These are phyloP conservation scores for Tychaedon coryphoeus DNA, from an alignment of 2,113 vertebrate species.

Conservation along the genomic window DNA sequence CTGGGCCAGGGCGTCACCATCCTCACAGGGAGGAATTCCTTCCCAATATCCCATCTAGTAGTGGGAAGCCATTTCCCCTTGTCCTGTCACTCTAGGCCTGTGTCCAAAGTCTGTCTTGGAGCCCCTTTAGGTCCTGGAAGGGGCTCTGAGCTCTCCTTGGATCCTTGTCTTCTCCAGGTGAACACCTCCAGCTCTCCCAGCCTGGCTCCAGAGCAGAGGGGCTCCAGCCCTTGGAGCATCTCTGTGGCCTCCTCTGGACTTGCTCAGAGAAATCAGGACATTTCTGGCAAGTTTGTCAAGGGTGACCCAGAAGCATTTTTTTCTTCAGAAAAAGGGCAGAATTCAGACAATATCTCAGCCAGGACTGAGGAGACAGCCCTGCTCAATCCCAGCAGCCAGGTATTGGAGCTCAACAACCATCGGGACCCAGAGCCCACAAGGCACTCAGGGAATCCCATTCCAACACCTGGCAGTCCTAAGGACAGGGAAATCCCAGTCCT, in stretches of 20 bases:
- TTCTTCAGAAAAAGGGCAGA: neutral
- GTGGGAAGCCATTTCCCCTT: neutral
- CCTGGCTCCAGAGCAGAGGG: neutral
- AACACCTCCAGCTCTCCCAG: neutral
- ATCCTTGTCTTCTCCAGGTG: neutral
- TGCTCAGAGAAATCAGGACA: neutral
- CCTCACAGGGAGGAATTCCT: neutral
- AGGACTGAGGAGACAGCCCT: neutral
- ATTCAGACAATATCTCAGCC: neutral
- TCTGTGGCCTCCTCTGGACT: neutral
- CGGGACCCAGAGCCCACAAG: rapidly evolving
- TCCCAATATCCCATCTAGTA: neutral
- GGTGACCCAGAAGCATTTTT: neutral
- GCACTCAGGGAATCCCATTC: neutral
- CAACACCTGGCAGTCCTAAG: neutral
- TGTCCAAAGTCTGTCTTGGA: neutral
- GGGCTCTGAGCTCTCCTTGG: neutral
- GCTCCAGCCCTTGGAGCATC: neutral
- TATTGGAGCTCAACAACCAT: rapidly evolving
- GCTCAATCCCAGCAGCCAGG: rapidly evolving
- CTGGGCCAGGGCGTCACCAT: neutral
- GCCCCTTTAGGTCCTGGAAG: neutral
- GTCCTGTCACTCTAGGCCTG: neutral
- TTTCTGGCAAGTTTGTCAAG: neutral
- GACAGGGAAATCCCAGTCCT: neutral